Evolutionary conservation across 2,888 invertebrate species (phyloP).

Genomic region (Hymenopus coronatus): DNA sequence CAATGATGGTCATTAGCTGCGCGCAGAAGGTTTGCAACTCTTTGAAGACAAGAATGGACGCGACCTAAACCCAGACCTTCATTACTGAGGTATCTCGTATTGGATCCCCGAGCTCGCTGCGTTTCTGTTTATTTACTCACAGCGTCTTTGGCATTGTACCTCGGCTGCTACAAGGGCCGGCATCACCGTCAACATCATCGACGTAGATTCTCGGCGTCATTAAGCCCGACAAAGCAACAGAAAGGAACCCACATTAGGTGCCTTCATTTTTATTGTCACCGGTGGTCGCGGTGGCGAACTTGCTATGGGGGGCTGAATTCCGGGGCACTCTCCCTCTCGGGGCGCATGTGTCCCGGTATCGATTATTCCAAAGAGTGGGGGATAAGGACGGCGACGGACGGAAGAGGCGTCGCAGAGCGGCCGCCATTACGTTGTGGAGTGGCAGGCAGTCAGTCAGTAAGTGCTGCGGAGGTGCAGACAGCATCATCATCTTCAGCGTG

Average conservation of each 20-base stretch:
- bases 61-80: background rate
- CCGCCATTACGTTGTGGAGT: background rate
- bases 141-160: background rate
- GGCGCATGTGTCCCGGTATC: slow-evolving; percentile 18
- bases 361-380: background rate
- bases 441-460: background rate
- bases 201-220: background rate
- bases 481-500: background rate
- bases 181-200: background rate
- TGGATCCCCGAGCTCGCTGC: background rate
- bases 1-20: background rate
- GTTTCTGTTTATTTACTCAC: background rate
- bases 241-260: background rate
- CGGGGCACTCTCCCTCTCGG: slow-evolving; percentile 13
- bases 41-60: background rate
- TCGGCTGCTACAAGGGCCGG: background rate
- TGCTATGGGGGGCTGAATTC: background rate
- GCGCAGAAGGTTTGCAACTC: background rate
- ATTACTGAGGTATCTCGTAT: background rate
- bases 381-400: background rate
- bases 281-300: background rate
- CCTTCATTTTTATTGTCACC: background rate
- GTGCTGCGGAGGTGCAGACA: background rate
- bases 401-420: background rate
- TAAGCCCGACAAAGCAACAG: background rate